Base-by-base conservation (phyloP, 2,113 vertebrate species). In the Casuarius casuarius region DNA sequence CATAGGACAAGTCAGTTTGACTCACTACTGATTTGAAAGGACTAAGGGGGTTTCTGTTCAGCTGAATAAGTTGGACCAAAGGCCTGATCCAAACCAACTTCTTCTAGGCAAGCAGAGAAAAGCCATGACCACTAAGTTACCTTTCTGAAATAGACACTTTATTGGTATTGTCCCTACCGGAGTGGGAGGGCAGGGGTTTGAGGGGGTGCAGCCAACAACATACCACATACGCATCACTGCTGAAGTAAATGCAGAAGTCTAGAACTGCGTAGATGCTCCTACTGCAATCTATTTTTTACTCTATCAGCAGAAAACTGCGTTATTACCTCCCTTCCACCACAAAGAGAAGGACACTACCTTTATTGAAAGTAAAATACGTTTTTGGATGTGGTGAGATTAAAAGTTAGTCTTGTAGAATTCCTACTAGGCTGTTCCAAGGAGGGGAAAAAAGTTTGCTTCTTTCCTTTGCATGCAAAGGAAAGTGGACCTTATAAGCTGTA, bases 191-290 rank as follows among this genome's bases (percentile, higher is more conserved):
- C 46, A 48, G 46, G 46, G 46, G 46, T 8, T 48, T 19, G 18
- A 18, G 18, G 46, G 46, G 46, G 46, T 48, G 46, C 46, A 48
- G 46, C 17, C 46, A 48, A 35, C 49, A 38, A 38, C 38, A 8
- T 19, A 48, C 9, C 49, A 71, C 1, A 1, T 4, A 4, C 0
- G 5, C 25, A 40, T 4, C 1, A 0, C 21, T 7, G 12, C 16
- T 77, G 63, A 72, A 92, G 35, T 2, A 6, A 87, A 38, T 17
- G 23, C 16, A 56, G 3, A 5, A 78, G 22, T 15, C 25, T 25
- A 46, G 33, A 54, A 90, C 1, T 59, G 40, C 67, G 26, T 10
- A 58, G 33, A 22, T 18, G 52, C 7, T 74, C 33, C 25, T 56
- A 28, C 20, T 63, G 9, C 2, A 26, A 25, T 86, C 8, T 26